Base-by-base conservation (phyloP, 2,113 vertebrate species). In the Rhinopomastus cyanomelas region DNA sequence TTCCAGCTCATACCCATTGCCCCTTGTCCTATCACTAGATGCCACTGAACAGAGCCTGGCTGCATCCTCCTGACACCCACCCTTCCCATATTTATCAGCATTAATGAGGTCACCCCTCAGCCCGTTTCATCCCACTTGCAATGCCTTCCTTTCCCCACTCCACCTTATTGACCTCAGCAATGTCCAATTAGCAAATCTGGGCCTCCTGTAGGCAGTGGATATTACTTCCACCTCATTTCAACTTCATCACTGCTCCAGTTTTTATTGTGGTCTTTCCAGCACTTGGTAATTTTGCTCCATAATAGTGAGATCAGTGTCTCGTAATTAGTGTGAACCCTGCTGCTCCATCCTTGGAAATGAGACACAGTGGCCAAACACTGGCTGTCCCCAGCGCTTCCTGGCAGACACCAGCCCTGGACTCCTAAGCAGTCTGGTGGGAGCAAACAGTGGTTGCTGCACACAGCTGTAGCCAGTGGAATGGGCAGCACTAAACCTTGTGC, bases 91-190 rank as follows among this genome's bases (percentile, higher is more conserved):
- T n/a, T n/a, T n/a, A n/a, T n/a, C n/a, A n/a, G n/a, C n/a, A n/a
- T n/a, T n/a, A n/a, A n/a, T n/a, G n/a, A n/a, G n/a, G n/a, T n/a
- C n/a, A n/a, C n/a, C n/a, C n/a, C n/a, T n/a, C n/a, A n/a, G n/a
- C n/a, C n/a, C n/a, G n/a, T 56, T 52, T 80, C 85, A 49, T 52
- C 25, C 51, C 20, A 5, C 8, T 78, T 3, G 0, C 0, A 0
- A 23, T 16, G 30, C 16, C 59, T 76, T 76, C 42, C 30, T 67
- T 67, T 77, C 60, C 64, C 87, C 39, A 2, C 25, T 56, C 52
- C 34, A 52, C 37, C 37, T 56, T 13, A 30, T 29, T 32, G 59
- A 68, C 87, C 59, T 76, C 16, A 77, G 42, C 69, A 75, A 60
- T 4, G 16, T 36, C 44, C 32, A 73, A 8, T 89, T 71, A 87